A percentile compares a stretch with the other conserved stretches of the same genome.
Conservation (phyloP, 1,140 invertebrate genomes). For the Drosophila takahashii region DNA sequence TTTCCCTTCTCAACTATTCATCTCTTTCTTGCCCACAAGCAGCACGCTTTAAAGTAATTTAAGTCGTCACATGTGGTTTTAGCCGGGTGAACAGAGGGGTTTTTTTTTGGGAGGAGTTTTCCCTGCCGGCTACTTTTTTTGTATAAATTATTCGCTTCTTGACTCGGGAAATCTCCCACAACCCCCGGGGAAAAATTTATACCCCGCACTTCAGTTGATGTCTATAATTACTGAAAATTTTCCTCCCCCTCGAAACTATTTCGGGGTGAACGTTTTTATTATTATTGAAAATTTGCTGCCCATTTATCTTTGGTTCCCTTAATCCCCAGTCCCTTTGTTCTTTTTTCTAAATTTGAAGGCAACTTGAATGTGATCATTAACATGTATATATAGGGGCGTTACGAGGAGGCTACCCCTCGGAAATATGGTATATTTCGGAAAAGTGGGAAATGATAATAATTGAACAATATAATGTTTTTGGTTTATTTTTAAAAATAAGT, state of each 20-base stretch:
- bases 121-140: background rate
- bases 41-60: slow-evolving; percentile 35
- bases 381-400: slow-evolving; percentile 22
- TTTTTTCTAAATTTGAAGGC: background rate
- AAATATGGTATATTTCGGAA: background rate
- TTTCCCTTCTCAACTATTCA: background rate
- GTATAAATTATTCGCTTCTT: slow-evolving; percentile 58
- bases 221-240: slow-evolving; percentile 41
- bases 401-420: background rate
- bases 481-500: background rate
- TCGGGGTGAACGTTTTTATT: slow-evolving; percentile 26
- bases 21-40: background rate
- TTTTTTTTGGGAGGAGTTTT: slow-evolving; percentile 7
- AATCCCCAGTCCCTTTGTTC: slow-evolving; percentile 10
- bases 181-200: slow-evolving; percentile 16
- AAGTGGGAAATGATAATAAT: background rate
- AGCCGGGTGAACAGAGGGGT: background rate
- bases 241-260: background rate
- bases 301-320: slow-evolving; percentile 28
- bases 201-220: slow-evolving; percentile 26
- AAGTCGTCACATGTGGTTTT: slow-evolving; percentile 52
- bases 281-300: slow-evolving; percentile 46
- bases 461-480: background rate
- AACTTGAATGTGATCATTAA: slow-evolving; percentile 33
- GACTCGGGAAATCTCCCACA: slow-evolving; percentile 38